Percentiles rank a stretch among this genome's conserved stretches.
Conservation (phyloP, 2,888 invertebrate species). For the Cactoblastis cactorum region DNA sequence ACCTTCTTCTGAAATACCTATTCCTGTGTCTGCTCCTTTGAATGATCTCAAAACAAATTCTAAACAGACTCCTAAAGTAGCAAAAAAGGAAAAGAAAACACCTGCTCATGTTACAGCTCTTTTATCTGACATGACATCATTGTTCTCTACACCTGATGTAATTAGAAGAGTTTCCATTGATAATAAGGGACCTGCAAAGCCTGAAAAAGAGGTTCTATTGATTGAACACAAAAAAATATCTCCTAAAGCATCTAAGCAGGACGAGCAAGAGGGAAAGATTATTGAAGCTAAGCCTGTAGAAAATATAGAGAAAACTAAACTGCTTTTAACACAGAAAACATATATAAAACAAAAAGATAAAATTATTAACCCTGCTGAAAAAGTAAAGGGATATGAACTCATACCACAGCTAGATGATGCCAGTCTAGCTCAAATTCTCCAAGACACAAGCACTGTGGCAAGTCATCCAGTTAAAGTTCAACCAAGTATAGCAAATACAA, state of each 20-base stretch:
- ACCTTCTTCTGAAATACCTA: slow-evolving; percentile 40
- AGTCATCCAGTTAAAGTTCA: slow-evolving; percentile 48
- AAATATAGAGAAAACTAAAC: slow-evolving; percentile 37
- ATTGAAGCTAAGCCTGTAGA: slow-evolving; percentile 27
- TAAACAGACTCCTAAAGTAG: slow-evolving; percentile 59
- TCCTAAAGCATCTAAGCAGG: slow-evolving; percentile 18
- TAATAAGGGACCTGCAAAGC: slow-evolving; percentile 64
- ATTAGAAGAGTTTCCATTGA: slow-evolving; percentile 83
- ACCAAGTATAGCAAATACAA: slow-evolving; percentile 48
- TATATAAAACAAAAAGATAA: slow-evolving; percentile 47
- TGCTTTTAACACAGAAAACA: slow-evolving; percentile 35
- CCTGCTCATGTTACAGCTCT: slow-evolving; percentile 79
- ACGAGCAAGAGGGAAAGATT: slow-evolving; percentile 29
- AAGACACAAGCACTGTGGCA: slow-evolving; percentile 55
- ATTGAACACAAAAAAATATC: slow-evolving; percentile 35
- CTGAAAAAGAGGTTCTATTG: slow-evolving; percentile 62
- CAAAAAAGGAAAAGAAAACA: slow-evolving; percentile 78
- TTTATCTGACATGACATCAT: slow-evolving; percentile 81
- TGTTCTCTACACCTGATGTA: slow-evolving; percentile 89
- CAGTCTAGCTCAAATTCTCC: slow-evolving; percentile 70
- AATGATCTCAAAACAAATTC: slow-evolving; percentile 58
- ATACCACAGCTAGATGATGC: slow-evolving; percentile 73
- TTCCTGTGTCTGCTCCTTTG: slow-evolving; percentile 22
- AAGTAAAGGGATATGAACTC: slow-evolving; percentile 56
- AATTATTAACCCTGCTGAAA: slow-evolving; percentile 36